phyloP scores from a whole-genome alignment of 2,113 vertebrate genomes.

The Heterochromis multidens region DNA sequence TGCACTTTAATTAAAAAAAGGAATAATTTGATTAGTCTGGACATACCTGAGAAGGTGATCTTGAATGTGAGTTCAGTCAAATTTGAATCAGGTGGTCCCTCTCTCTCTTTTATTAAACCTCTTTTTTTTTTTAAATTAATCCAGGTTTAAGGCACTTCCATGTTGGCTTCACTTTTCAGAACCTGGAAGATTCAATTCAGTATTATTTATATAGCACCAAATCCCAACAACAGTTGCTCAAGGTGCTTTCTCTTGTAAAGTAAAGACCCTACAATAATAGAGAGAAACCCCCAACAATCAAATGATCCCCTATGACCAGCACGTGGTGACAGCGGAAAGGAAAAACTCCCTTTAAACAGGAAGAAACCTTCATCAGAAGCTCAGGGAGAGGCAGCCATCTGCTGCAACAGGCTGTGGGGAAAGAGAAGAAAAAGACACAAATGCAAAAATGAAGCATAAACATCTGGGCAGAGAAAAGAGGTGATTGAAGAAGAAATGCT shows the following conservation, averaged over 20 bases:
- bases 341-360: background rate
- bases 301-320: rapidly evolving
- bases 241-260: background rate
- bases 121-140: no score
- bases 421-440: no score
- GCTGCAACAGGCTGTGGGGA: background rate
- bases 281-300: background rate
- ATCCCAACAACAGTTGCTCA: background rate
- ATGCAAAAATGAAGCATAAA: no score
- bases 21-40: no score
- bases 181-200: background rate
- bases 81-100: no score
- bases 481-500: background rate
- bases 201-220: background rate
- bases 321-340: background rate
- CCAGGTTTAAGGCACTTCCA: background rate
- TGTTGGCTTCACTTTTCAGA: background rate
- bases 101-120: no score
- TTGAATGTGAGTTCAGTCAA: no score
- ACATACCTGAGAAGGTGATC: no score
- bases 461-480: background rate
- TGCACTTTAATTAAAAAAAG: background rate
- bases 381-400: background rate
- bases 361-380: background rate
- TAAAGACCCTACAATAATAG: background rate